Percentiles rank a stretch among this genome's conserved stretches.
These are phyloP conservation scores for Andrena minutula DNA, from an alignment of 2,888 invertebrate species.

Conservation along the genomic window DNA sequence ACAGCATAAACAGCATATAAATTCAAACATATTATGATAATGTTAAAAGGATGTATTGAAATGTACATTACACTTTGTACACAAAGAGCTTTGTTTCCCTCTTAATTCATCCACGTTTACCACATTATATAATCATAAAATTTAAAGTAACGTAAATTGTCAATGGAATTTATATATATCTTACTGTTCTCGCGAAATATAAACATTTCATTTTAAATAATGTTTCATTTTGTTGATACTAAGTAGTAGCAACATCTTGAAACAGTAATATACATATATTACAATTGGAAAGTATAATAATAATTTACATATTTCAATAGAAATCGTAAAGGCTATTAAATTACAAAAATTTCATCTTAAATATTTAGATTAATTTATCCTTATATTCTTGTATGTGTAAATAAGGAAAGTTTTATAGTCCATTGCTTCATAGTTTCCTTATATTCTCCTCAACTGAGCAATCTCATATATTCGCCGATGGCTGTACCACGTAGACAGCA, in stretches of 20 bases:
- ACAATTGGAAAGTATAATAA: conserved; percentile 4
- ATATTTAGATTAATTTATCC: conserved; percentile 10
- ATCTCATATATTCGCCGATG: no score
- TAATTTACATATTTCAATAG: conserved; percentile 16
- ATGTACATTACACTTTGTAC: conserved; percentile 46
- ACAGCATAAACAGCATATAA: conserved; percentile 21
- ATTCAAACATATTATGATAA: conserved; percentile 36
- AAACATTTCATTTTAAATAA: conserved; percentile 5
- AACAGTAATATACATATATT: conserved; percentile 21
- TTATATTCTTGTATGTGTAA: conserved; percentile 11
- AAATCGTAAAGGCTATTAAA: not conserved
- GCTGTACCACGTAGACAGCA: no score
- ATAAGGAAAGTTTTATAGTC: conserved; percentile 29
- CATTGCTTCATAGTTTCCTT: not conserved
- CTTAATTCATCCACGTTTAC: conserved; percentile 45
- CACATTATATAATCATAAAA: conserved; percentile 41
- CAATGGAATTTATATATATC: conserved; percentile 31
- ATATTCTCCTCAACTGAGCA: not conserved
- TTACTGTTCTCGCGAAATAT: not conserved
- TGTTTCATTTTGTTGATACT: conserved; percentile 1
- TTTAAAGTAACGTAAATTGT: conserved; percentile 45
- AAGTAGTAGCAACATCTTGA: not conserved
- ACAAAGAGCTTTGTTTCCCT: conserved; percentile 31
- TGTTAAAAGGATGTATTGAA: conserved; percentile 39
- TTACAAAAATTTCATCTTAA: not conserved